A percentile compares a stretch with the other conserved stretches of the same genome.
Evolutionary conservation across 37 sponge, comb jelly and placozoan species (phyloP).

Genomic region (Hormiphora californensis): DNA sequence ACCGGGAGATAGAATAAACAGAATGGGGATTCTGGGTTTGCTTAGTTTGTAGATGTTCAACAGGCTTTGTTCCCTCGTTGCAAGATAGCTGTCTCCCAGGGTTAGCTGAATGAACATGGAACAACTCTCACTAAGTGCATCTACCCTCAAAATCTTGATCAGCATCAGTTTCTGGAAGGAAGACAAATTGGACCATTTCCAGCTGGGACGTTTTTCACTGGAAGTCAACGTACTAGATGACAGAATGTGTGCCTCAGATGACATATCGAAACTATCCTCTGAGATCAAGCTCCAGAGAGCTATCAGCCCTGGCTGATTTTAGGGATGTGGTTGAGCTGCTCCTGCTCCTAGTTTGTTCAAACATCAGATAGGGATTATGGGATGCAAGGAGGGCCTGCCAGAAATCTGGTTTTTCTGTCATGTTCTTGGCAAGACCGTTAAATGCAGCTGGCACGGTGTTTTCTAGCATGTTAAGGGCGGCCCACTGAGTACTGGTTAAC

Average conservation of each 20-base stretch:
- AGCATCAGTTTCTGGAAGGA: slow-evolving; percentile 52
- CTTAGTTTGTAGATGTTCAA: slow-evolving; percentile 12
- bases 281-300: slow-evolving; percentile 45
- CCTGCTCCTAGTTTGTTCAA: slow-evolving; percentile 18
- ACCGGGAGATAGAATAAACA: slow-evolving; percentile 54
- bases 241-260: neutral
- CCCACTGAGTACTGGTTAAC: slow-evolving; percentile 35
- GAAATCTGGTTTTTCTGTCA: slow-evolving; percentile 30
- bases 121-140: slow-evolving; percentile 25
- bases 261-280: slow-evolving; percentile 48
- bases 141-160: slow-evolving; percentile 49
- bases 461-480: slow-evolving; percentile 28
- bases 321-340: slow-evolving; percentile 12
- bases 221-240: neutral
- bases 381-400: slow-evolving; percentile 54
- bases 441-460: slow-evolving; percentile 32
- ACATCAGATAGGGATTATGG: slow-evolving; percentile 18
- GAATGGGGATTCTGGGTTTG: slow-evolving; percentile 36
- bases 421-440: slow-evolving; percentile 51
- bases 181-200: slow-evolving; percentile 48
- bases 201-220: slow-evolving; percentile 17
- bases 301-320: slow-evolving; percentile 22
- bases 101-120: neutral
- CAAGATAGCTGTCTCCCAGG: slow-evolving; percentile 29
- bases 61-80: neutral